Base-by-base conservation (phyloP, 2,888 invertebrate species). In the Notocelia uddmanniana region DNA sequence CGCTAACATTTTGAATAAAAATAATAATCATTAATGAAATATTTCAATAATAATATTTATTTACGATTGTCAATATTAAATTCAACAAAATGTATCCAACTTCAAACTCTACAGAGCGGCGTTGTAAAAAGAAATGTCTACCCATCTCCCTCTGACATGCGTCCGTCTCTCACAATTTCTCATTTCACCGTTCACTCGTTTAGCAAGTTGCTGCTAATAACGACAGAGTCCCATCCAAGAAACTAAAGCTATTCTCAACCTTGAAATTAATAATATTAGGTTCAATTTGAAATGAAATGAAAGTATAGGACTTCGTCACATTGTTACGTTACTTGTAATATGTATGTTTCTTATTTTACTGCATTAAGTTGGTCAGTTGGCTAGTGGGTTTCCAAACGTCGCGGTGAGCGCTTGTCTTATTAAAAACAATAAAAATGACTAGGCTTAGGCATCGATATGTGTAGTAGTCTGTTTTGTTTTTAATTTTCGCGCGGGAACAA, bases 111-210 rank as follows among this genome's bases (percentile, higher is more conserved):
- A 75, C 73, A 80, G 78, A 75, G 83, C 78, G 74, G 77, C 75
- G 80, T 80, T 82, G 80, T 81, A 81, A 87, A 89, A 89, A 89
- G 88, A 89, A 89, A 88, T 88, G 87, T 80, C 78, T 81, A 75
- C 72, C 86, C 76, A 70, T 92, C 93, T 79, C 88, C 74, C 73
- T 92, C 90, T 69, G 73, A 79, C 84, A 79, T 84, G 84, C 78
- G 81, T 80, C 85, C 82, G 81, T 93, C 91, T 89, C 88, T 85
- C 87, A 89, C 90, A 91, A 92, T 93, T 93, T 92, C 92, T 91
- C 91, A 91, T 93, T 93, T 93, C 93, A 92, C 93, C 93, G 93
- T 91, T 93, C 93, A 92, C 93, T 92, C 89, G 93, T 90, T 93
- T 93, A 93, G 92, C 93, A 79, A 91, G 86, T 90, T 77, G 69